These are phyloP conservation scores for Pachycephala philippinensis DNA, from an alignment of 2,113 vertebrate genomes.

Conservation along the genomic window DNA sequence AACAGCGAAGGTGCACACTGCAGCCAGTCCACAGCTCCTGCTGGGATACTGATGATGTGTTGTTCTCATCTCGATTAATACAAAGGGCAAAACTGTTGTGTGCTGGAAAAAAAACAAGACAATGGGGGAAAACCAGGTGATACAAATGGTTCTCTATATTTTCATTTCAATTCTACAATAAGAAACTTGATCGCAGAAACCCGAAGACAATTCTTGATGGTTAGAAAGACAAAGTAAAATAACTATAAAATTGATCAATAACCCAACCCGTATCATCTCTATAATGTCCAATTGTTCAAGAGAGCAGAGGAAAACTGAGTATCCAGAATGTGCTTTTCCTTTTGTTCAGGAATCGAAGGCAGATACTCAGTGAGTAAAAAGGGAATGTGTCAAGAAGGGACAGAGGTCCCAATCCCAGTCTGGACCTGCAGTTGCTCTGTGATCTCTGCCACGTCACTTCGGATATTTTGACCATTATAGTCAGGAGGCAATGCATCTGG, in stretches of 20 bases:
- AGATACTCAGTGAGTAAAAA: not conserved
- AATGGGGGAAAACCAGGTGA: conserved; percentile 44
- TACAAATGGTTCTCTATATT: not conserved
- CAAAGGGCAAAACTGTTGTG: conserved; percentile 95
- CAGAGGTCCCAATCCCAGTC: not conserved
- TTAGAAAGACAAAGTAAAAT: not conserved
- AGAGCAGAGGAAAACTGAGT: not conserved
- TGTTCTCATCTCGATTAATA: conserved; percentile 98
- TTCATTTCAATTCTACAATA: not conserved
- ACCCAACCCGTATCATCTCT: not conserved
- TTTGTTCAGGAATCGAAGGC: not conserved
- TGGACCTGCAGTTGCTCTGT: not conserved
- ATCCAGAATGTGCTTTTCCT: not conserved
- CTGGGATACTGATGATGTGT: conserved; percentile 93
- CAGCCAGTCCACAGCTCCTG: conserved; percentile 83
- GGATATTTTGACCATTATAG: not conserved
- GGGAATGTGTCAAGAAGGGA: not conserved
- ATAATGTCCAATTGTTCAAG: rapidly evolving
- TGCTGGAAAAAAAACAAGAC: conserved; percentile 77
- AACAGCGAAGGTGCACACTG: conserved; percentile 87
- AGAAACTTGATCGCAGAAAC: not conserved
- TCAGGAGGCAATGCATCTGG: not conserved
- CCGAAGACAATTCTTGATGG: not conserved
- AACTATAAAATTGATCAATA: not conserved
- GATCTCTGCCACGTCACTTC: not conserved